Conservation (phyloP, 2,888 invertebrate genomes). For the Ectobius pallidus region DNA sequence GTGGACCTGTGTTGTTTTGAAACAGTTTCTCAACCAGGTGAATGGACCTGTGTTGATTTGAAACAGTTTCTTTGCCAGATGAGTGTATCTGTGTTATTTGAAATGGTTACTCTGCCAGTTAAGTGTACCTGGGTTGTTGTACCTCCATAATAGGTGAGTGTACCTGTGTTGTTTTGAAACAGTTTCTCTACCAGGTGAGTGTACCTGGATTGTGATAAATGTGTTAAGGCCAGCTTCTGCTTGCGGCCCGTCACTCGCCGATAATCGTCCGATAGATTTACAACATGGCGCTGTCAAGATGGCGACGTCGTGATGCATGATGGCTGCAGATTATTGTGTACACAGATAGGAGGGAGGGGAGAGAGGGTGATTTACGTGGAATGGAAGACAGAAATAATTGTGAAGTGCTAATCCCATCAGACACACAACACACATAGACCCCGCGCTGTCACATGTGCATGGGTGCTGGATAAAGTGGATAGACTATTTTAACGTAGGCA, state of each 20-base stretch:
- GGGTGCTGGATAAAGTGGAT: too few species aligned
- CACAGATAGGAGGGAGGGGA: constrained; percentile 8
- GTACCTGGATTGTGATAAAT: constrained; percentile 25
- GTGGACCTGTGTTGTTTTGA: too few species aligned
- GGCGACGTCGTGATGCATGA: constrained; percentile 28
- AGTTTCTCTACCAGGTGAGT: constrained; percentile 26
- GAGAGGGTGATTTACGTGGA: constrained; percentile 14
- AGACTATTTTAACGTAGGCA: too few species aligned
- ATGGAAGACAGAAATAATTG: constrained; percentile 28
- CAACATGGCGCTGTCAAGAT: constrained; percentile 34
- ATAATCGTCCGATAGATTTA: constrained; percentile 37
- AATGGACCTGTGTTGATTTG: too few species aligned
- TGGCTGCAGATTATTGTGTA: constrained; percentile 23
- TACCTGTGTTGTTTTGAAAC: constrained; percentile 27
- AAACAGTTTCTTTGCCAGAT: too few species aligned
- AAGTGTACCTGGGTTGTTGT: too few species aligned
- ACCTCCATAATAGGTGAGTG: too few species aligned
- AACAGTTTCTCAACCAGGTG: too few species aligned
- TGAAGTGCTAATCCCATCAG: constrained; percentile 30
- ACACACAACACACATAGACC: too few species aligned
- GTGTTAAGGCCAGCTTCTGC: constrained; percentile 18
- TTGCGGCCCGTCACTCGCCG: constrained; percentile 31
- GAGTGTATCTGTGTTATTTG: too few species aligned
- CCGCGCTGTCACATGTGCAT: too few species aligned
- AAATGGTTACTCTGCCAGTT: too few species aligned